Conservation (phyloP, 2,888 invertebrate species). For the Clistopyga incitator region DNA sequence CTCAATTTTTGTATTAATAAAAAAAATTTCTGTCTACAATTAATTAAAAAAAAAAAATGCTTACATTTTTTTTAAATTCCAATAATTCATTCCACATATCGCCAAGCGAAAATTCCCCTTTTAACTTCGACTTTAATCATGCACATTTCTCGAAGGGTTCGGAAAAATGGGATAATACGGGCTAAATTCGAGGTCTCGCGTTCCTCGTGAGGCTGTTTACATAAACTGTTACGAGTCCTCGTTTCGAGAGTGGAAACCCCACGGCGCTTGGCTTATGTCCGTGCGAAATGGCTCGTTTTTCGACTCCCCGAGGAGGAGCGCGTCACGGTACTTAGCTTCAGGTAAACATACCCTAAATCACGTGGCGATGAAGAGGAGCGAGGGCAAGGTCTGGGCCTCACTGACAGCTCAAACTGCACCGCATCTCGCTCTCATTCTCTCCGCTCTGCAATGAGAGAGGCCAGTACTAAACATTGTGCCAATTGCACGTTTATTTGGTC, state of each 20-base stretch:
- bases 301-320: constrained; percentile 69
- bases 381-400: constrained; percentile 65
- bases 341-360: constrained; percentile 81
- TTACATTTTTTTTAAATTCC: too few species aligned
- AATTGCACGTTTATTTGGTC: constrained; percentile 68
- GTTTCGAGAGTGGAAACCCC: constrained; percentile 71
- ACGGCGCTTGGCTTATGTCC: constrained; percentile 71
- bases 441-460: constrained; percentile 16
- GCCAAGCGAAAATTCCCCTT: background rate
- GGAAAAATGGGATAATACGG: constrained; percentile 37
- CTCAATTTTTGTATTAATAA: too few species aligned
- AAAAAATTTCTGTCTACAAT: too few species aligned
- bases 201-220: constrained; percentile 72
- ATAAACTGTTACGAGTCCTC: constrained; percentile 75
- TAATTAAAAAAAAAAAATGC: too few species aligned
- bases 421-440: constrained; percentile 27
- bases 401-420: constrained; percentile 70
- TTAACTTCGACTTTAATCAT: background rate
- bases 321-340: constrained; percentile 79
- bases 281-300: constrained; percentile 71
- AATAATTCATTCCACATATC: background rate
- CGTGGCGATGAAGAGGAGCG: constrained; percentile 20
- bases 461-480: constrained; percentile 45
- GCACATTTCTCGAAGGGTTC: constrained; percentile 2
- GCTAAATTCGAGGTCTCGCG: constrained; percentile 19